Percentiles rank a stretch among this genome's conserved stretches.
Conservation (phyloP, 2,888 invertebrate species). For the Agrochola lota region DNA sequence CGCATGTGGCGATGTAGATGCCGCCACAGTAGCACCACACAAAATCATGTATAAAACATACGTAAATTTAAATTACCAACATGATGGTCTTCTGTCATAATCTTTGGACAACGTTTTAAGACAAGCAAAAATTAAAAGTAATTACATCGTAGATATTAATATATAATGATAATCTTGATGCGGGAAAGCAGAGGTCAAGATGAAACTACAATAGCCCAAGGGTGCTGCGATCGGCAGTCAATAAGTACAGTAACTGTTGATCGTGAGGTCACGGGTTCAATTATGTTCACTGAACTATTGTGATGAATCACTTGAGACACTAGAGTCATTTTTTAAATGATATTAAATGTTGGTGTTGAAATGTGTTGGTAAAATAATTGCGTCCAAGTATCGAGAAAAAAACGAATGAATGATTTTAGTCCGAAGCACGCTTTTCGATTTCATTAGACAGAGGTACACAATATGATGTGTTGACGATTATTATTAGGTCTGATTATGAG, state of each 20-base stretch:
- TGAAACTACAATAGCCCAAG: slow-evolving; percentile 51
- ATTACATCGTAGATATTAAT: slow-evolving; percentile 49
- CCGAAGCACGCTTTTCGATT: background rate
- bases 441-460: background rate
- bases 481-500: background rate
- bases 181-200: slow-evolving; percentile 57
- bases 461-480: background rate
- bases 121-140: slow-evolving; percentile 53
- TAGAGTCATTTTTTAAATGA: slow-evolving; percentile 10
- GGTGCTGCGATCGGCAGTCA: slow-evolving; percentile 57
- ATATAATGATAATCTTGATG: slow-evolving; percentile 51
- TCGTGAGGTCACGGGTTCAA: slow-evolving; percentile 58
- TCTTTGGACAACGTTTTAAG: background rate
- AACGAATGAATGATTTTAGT: background rate
- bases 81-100: slow-evolving; percentile 13
- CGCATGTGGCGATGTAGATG: no score
- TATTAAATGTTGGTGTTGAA: slow-evolving; percentile 7
- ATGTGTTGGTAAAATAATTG: slow-evolving; percentile 5
- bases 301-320: slow-evolving; percentile 56
- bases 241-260: slow-evolving; percentile 34
- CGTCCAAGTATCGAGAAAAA: background rate
- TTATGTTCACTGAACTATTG: slow-evolving; percentile 54
- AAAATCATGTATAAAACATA: no score
- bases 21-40: no score
- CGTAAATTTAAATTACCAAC: background rate